Percentiles rank a stretch among this genome's conserved stretches.
Conservation (phyloP, 2,888 invertebrate species). For the Agrotis puta region DNA sequence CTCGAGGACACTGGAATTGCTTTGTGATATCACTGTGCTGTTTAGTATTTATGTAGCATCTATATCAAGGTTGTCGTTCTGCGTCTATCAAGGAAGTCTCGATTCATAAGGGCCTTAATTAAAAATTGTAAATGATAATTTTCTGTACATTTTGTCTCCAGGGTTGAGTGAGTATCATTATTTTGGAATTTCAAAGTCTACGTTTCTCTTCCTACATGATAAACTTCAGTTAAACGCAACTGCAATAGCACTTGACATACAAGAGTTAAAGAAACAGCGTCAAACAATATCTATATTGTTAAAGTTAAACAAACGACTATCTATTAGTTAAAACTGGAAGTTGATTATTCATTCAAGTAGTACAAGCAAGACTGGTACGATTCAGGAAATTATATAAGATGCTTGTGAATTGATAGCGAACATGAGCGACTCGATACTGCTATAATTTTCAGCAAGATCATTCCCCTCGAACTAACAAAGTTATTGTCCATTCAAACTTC, state of each 20-base stretch:
- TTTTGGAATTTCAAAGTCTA: too few relatives aligned
- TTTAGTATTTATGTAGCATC: slow-evolving; percentile 46
- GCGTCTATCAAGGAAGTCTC: slow-evolving; percentile 22
- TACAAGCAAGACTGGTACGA: slow-evolving; percentile 33
- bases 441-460: slow-evolving; percentile 73
- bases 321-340: slow-evolving; percentile 35
- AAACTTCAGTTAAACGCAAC: not conserved
- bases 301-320: slow-evolving; percentile 21
- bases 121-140: not conserved
- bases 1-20: slow-evolving; percentile 51
- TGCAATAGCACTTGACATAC: slow-evolving; percentile 2
- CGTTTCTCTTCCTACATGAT: not conserved
- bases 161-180: not conserved
- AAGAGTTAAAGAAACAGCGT: slow-evolving; percentile 18
- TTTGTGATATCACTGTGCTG: slow-evolving; percentile 44
- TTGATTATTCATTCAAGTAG: slow-evolving; percentile 49
- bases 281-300: slow-evolving; percentile 26
- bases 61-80: slow-evolving; percentile 30
- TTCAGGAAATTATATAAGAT: slow-evolving; percentile 57
- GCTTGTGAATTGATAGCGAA: slow-evolving; percentile 49
- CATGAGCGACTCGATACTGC: slow-evolving; percentile 66
- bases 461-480: slow-evolving; percentile 76
- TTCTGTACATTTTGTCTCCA: not conserved
- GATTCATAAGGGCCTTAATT: slow-evolving; percentile 1
- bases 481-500: slow-evolving; percentile 80